phyloP scores from a whole-genome alignment of 2,797 vertebrate species.

The Perodicticus potto region DNA sequence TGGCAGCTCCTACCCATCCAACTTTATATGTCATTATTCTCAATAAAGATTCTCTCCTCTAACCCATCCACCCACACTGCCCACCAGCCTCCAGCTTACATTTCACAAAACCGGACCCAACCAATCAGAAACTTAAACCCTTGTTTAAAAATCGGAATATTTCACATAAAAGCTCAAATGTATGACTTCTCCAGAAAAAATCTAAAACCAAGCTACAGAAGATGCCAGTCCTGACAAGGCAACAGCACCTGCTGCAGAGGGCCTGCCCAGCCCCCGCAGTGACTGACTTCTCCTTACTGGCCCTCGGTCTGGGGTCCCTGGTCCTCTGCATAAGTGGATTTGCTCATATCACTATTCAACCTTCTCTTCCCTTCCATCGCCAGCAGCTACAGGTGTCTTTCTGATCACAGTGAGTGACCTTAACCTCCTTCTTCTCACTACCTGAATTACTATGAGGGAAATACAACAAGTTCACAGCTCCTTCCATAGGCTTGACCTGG shows the following conservation, averaged over 20 bases:
- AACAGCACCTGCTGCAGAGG: fast-evolving
- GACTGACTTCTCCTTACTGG: fast-evolving
- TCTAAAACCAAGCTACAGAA: neutral
- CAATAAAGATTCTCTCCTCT: neutral
- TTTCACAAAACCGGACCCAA: neutral
- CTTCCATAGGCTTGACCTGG: fast-evolving
- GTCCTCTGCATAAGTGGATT: fast-evolving
- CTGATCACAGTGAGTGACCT: neutral
- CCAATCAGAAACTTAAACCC: neutral
- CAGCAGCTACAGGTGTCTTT: neutral
- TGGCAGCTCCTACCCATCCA: neutral
- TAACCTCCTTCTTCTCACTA: neutral
- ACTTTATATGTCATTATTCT: neutral
- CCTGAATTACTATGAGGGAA: neutral
- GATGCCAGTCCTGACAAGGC: no score
- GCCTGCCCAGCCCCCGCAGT: neutral
- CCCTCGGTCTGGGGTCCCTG: neutral
- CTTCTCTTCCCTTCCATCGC: neutral
- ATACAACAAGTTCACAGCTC: neutral
- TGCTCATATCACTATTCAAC: fast-evolving
- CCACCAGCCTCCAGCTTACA: neutral
- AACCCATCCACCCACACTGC: neutral
- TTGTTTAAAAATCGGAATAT: neutral
- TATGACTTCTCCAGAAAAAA: neutral
- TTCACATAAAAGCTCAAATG: neutral